These are phyloP conservation scores for Hyles euphorbiae DNA, from an alignment of 1,140 invertebrate genomes.

Conservation along the genomic window DNA sequence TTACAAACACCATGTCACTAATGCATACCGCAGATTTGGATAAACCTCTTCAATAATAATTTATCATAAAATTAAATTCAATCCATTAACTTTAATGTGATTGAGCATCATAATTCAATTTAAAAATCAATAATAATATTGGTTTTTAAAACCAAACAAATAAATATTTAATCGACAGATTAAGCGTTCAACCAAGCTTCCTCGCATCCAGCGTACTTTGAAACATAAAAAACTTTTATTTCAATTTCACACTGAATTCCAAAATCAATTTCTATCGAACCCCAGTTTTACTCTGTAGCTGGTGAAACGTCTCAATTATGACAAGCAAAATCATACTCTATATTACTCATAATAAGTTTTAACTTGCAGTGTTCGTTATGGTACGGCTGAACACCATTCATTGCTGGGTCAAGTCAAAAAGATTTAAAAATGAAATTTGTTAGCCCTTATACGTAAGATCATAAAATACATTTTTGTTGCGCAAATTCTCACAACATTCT, in stretches of 20 bases:
- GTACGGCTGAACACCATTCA: slow-evolving; percentile 45
- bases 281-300: slow-evolving; percentile 22
- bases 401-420: slow-evolving; percentile 52
- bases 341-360: slow-evolving; percentile 1
- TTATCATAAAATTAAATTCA: slow-evolving; percentile 19
- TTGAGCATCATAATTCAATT: slow-evolving; percentile 22
- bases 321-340: slow-evolving; percentile 29
- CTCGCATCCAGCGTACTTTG: slow-evolving; percentile 22
- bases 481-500: slow-evolving; percentile 44
- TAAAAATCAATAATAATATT: slow-evolving; percentile 28
- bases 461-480: slow-evolving; percentile 57
- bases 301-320: slow-evolving; percentile 28
- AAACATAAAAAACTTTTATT: slow-evolving; percentile 54
- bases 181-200: slow-evolving; percentile 33
- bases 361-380: slow-evolving; percentile 16
- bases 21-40: background rate
- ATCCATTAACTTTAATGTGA: slow-evolving; percentile 33
- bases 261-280: slow-evolving; percentile 59
- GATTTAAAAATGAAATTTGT: slow-evolving; percentile 51
- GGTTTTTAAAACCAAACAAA: slow-evolving; percentile 51
- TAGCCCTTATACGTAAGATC: slow-evolving; percentile 42
- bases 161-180: slow-evolving; percentile 48
- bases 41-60: slow-evolving; percentile 10
- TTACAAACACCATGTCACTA: no score
- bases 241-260: slow-evolving; percentile 71